A percentile compares a stretch with the other conserved stretches of the same genome.
Conservation (phyloP, 2,797 vertebrate species). For the Mormyrus hasselquistii region DNA sequence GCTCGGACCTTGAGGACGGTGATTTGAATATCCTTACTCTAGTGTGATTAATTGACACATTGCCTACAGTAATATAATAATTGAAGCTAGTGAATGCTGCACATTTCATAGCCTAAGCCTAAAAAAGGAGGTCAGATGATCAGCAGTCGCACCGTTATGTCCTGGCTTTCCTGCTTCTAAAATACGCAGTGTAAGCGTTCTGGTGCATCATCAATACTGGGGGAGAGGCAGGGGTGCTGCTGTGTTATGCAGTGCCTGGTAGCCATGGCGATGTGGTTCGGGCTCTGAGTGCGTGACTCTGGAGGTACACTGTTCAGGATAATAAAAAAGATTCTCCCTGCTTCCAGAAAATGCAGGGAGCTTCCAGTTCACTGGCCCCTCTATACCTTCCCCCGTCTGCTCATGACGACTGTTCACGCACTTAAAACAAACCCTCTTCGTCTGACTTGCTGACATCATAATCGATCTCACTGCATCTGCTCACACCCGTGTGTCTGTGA, state of each 20-base stretch:
- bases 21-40: background rate
- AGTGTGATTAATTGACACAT: background rate
- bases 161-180: background rate
- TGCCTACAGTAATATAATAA: background rate
- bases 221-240: too few species aligned
- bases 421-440: background rate
- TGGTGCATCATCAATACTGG: background rate
- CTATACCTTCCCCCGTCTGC: background rate
- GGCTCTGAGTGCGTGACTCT: background rate
- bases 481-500: background rate
- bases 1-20: background rate
- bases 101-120: background rate
- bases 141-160: background rate
- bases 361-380: background rate
- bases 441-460: background rate
- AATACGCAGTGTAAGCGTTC: background rate
- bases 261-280: conserved; percentile 2
- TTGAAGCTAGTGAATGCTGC: background rate
- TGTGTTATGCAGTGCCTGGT: background rate
- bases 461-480: background rate
- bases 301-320: background rate
- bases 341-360: background rate
- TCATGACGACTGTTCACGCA: background rate
- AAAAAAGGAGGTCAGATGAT: background rate
- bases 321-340: background rate